Percentiles rank a stretch among this genome's conserved stretches.
Evolutionary conservation across 2,888 invertebrate genomes (phyloP).

Genomic region (Dicyrtoma fusca): DNA sequence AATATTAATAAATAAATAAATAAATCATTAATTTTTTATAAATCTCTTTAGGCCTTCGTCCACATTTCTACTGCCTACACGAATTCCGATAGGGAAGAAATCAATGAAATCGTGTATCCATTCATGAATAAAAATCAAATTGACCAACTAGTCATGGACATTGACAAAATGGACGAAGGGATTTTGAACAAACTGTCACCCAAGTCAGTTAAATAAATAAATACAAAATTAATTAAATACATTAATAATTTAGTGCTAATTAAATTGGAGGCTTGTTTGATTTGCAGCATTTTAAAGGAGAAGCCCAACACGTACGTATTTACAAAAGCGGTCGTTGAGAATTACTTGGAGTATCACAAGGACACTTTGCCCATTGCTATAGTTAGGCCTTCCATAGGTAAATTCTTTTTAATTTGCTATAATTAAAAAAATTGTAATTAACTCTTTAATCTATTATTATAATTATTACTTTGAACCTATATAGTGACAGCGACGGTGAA

Average conservation of each 20-base stretch:
- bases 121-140: background rate
- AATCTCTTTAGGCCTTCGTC: constrained; percentile 26
- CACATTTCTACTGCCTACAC: constrained; percentile 37
- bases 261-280: no score
- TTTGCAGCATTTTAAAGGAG: constrained; percentile 14
- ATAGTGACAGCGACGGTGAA: constrained; percentile 24
- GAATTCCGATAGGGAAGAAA: constrained; percentile 14
- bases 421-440: background rate
- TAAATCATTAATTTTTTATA: background rate
- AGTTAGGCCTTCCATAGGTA: constrained; percentile 37
- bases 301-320: constrained; percentile 37
- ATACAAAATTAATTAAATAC: background rate
- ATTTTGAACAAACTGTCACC: constrained; percentile 15
- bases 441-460: background rate
- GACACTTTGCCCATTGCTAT: constrained; percentile 27
- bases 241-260: no score
- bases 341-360: constrained; percentile 1
- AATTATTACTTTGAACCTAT: background rate
- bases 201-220: constrained; percentile 14
- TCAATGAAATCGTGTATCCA: constrained; percentile 30
- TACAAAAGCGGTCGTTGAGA: constrained; percentile 34
- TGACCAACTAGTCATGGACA: background rate
- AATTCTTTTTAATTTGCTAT: background rate
- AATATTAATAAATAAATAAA: no score
- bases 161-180: constrained; percentile 12